A percentile compares a stretch with the other conserved stretches of the same genome.
phyloP scores from a whole-genome alignment of 2,113 vertebrate species.

The Xenopus borealis region DNA sequence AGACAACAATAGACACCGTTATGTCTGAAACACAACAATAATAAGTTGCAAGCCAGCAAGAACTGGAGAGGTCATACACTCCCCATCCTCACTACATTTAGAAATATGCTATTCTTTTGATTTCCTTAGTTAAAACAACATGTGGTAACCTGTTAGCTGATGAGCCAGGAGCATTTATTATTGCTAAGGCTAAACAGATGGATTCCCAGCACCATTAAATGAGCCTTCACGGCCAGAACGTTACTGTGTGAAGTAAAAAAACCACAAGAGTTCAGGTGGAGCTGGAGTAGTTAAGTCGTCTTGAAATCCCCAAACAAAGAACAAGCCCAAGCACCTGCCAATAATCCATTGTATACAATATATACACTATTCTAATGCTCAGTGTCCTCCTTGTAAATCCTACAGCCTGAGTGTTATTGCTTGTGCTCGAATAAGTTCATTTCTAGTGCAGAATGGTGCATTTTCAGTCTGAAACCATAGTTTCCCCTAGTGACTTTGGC shows the following conservation, averaged over 20 bases:
- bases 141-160: constrained; percentile 20
- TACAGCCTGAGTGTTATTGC: too few species aligned
- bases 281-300: neutral
- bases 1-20: too few species aligned
- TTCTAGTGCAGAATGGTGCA: too few species aligned
- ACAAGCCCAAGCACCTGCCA: constrained; percentile 34
- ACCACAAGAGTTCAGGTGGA: constrained; percentile 43
- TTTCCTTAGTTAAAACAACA: constrained; percentile 15
- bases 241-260: constrained; percentile 28
- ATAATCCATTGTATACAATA: neutral
- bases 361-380: too few species aligned
- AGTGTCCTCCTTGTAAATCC: too few species aligned
- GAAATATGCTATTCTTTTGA: neutral
- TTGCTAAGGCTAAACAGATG: constrained; percentile 21
- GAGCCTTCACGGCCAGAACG: constrained; percentile 11
- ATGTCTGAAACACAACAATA: neutral
- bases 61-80: too few species aligned
- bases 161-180: constrained; percentile 5
- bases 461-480: too few species aligned
- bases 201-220: neutral
- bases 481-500: too few species aligned
- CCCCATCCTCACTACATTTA: neutral
- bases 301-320: constrained; percentile 8
- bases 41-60: neutral
- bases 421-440: too few species aligned